phyloP scores from a whole-genome alignment of 2,113 vertebrate genomes.

The Cariama cristata region DNA sequence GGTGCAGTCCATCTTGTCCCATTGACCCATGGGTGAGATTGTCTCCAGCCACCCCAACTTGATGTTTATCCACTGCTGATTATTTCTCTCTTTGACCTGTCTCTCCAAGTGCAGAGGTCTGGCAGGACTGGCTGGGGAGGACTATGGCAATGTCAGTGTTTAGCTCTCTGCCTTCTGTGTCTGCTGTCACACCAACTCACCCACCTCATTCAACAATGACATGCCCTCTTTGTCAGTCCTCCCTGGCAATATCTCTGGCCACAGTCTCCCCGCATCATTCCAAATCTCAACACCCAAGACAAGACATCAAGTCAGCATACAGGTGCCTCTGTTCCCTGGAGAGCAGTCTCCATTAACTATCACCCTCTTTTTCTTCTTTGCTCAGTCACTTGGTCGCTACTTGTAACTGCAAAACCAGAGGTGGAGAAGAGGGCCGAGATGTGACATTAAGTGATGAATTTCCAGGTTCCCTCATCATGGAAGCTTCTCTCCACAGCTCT shows the following conservation, averaged over 20 bases:
- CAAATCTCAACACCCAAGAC: not conserved
- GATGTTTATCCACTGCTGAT: not conserved
- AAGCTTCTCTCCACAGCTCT: not conserved
- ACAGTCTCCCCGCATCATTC: not conserved
- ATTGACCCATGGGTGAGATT: accelerated
- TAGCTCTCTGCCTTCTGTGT: not conserved
- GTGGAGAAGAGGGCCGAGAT: not conserved
- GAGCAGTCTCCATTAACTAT: not conserved
- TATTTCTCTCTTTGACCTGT: not conserved
- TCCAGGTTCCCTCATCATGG: not conserved
- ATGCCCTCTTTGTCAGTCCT: not conserved
- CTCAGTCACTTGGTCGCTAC: not conserved
- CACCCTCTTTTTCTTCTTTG: not conserved
- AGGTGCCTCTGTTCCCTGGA: not conserved
- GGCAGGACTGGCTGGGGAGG: not conserved
- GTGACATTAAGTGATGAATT: not conserved
- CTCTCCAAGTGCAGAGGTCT: not conserved
- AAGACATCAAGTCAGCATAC: not conserved
- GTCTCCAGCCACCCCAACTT: not conserved
- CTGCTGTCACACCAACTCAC: not conserved
- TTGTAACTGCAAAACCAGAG: not conserved
- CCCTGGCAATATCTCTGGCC: not conserved
- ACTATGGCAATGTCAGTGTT: not conserved
- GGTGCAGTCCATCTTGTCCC: not conserved
- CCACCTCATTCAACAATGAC: not conserved